phyloP scores from a whole-genome alignment of 2,797 vertebrate genomes.

The Poliocrania exsul region DNA sequence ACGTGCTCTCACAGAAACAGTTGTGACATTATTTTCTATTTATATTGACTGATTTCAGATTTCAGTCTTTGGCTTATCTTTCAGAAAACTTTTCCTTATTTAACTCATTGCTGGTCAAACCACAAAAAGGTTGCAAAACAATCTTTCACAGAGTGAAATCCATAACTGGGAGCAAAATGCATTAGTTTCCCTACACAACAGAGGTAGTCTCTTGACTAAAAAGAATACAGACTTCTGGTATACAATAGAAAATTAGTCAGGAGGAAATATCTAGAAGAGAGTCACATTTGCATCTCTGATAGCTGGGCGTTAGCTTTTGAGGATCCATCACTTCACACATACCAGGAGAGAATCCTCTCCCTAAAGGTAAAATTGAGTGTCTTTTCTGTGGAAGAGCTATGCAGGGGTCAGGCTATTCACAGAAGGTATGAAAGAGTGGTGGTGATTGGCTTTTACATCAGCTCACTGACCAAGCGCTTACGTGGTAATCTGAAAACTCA shows the following conservation, averaged over 20 bases:
- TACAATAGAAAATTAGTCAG: not conserved
- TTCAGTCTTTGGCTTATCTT: not conserved
- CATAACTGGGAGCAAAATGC: not conserved
- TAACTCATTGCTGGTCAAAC: not conserved
- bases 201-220: not conserved
- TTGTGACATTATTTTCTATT: not conserved
- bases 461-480: fast-evolving
- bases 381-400: not conserved
- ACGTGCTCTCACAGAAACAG: not conserved
- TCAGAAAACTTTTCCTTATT: not conserved
- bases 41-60: not conserved
- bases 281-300: not conserved
- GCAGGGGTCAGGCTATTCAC: not conserved
- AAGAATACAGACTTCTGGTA: fast-evolving
- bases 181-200: not conserved
- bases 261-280: not conserved
- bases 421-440: not conserved
- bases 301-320: not conserved
- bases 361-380: not conserved
- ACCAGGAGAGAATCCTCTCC: not conserved
- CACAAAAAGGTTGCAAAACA: not conserved
- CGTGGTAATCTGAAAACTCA: not conserved
- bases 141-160: not conserved
- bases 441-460: not conserved
- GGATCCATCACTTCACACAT: fast-evolving